Conservation (phyloP, 1,140 invertebrate species). For the Lepidostoma basale region DNA sequence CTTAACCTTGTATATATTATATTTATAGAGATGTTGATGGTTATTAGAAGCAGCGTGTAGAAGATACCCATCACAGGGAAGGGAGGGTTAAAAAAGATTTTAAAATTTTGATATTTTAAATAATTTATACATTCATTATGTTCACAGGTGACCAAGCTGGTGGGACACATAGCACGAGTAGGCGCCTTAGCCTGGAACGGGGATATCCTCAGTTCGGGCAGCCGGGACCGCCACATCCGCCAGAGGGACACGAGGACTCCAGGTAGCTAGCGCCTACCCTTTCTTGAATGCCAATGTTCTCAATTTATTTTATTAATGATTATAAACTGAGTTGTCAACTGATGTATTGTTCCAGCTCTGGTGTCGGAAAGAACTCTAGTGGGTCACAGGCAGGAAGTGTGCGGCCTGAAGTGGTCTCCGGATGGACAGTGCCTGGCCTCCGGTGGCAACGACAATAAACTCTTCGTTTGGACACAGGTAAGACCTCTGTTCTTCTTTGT, state of each 20-base stretch:
- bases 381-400: conserved; percentile 97
- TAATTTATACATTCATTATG: too few relatives aligned
- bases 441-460: conserved; percentile 98
- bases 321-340: too few relatives aligned
- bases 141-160: conserved; percentile 79
- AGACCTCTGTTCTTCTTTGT: not conserved
- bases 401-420: conserved; percentile 99
- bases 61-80: too few relatives aligned
- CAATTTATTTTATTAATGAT: not conserved
- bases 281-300: too few relatives aligned
- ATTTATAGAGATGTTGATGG: too few relatives aligned
- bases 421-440: conserved; percentile 98
- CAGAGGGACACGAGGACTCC: conserved; percentile 94
- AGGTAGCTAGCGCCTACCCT: too few relatives aligned
- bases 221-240: conserved; percentile 91
- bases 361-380: conserved; percentile 80
- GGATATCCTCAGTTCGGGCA: conserved; percentile 95
- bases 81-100: too few relatives aligned
- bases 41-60: too few relatives aligned
- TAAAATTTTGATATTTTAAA: too few relatives aligned
- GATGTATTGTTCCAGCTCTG: conserved; percentile 54
- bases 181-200: conserved; percentile 98
- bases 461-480: conserved; percentile 94
- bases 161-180: conserved; percentile 90
- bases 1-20: too few relatives aligned